phyloP scores from a whole-genome alignment of 2,113 vertebrate species.

The Notechis scutatus region DNA sequence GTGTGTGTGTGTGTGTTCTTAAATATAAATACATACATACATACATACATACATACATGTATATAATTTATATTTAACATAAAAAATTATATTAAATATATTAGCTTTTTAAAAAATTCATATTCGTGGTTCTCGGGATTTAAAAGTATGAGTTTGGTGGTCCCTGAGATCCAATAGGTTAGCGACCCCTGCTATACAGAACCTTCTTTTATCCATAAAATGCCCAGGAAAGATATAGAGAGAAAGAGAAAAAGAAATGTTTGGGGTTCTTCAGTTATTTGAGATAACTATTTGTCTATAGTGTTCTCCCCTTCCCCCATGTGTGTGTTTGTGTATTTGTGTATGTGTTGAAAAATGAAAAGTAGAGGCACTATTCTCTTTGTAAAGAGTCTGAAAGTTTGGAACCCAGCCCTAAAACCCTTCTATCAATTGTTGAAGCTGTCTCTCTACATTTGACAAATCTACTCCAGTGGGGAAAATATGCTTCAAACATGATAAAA shows the following conservation, averaged over 20 bases:
- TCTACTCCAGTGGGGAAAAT: background rate
- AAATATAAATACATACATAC: too few relatives aligned
- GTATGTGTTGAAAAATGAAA: background rate
- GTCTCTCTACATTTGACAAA: background rate
- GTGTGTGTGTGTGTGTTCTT: too few relatives aligned
- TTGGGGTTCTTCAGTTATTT: background rate
- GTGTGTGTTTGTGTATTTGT: background rate
- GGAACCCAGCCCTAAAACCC: background rate
- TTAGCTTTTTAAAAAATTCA: too few relatives aligned
- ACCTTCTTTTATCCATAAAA: background rate
- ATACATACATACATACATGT: too few relatives aligned
- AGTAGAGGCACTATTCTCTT: background rate
- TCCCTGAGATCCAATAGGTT: too few relatives aligned
- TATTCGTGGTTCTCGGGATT: too few relatives aligned
- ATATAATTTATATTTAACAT: too few relatives aligned
- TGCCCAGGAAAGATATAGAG: background rate
- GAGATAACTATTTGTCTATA: background rate
- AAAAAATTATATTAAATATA: too few relatives aligned
- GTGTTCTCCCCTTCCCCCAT: background rate
- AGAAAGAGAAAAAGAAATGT: background rate
- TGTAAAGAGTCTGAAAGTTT: background rate
- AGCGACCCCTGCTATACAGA: background rate
- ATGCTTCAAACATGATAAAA: background rate
- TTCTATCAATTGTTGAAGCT: background rate
- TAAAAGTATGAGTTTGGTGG: too few relatives aligned